Base-by-base conservation (phyloP, 2,113 vertebrate genomes). In the Nyctereutes procyonoides region DNA sequence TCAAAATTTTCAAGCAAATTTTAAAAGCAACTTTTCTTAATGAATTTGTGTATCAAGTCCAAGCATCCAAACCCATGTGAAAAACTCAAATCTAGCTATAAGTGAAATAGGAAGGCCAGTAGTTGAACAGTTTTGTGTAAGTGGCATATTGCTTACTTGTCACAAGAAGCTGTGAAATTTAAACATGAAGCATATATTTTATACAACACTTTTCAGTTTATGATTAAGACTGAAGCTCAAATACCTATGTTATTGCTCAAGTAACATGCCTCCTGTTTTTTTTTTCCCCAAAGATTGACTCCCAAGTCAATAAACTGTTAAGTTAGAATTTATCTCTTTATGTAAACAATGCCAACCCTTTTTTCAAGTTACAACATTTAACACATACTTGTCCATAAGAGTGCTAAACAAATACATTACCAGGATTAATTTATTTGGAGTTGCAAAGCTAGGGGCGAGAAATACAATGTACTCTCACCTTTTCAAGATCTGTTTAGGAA, bases 141-240 rank as follows among this genome's bases (percentile, higher is more conserved):
- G 56, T 82, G 74, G 65, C 28, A 83, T 79, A 76, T 55, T 35
- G 67, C 63, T 71, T 35, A 74, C 63, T 71, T 88, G 71, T 79
- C 85, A 88, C 7, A 90, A 63, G 58, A 96, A 96, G 60, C 58
- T 92, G 53, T 60, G 90, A 38, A 51, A 88, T 90, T 60, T 92
- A 81, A 67, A 96, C 88, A 3, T 65, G 51, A 93, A 82, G 56
- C 69, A 69, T 24, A n/a, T 48, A 79, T 32, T 83, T 90, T 65
- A 82, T 82, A 28, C 43, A 77, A 24, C 32, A 48, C 38, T 91
- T 86, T 19, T 88, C 28, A 51, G 53, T 53, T 92, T 81, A 85
- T 82, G 8, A 94, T 38, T 73, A 96, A 93, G 13, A 96, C 22
- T 28, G 22, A 69, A 88, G 24, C 48, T 81, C 88, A 93, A 65